Base-by-base conservation (phyloP, 2,113 vertebrate genomes). In the Sprattus sprattus region DNA sequence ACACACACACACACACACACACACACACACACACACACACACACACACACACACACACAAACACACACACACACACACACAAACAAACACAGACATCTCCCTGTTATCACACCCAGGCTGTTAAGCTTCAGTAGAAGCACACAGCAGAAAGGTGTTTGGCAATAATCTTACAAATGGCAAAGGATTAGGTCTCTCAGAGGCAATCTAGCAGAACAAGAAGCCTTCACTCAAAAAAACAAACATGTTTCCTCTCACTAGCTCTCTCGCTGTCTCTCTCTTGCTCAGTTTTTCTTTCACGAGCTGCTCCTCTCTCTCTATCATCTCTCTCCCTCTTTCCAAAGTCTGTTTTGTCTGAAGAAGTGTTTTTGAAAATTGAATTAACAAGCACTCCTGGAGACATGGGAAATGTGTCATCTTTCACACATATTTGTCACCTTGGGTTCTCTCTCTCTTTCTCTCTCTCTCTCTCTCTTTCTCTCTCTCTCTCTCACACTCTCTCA, bases 301-400 rank as follows among this genome's bases (percentile, higher is more conserved):
- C 54, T 60, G 54, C 32, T 39, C 25, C 28, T 16, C 28, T 44
- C 10, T 44, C 71, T 32, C 25, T 28, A 1, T 16, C 15, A 15
- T 32, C 71, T 67, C 64, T 67, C 64, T 67, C 64, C 25, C 10
- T 10, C 22, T 28, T 28, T 67, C 64, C 64, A 10, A 67, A 28
- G 64, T 67, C 64, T 67, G 64, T 67, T 67, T n/a, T 67, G 22
- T 67, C n/a, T 67, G 9, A n/a, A 25, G 64, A 67, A 67, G 64
- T 67, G 64, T 67, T 67, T 67, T 67, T 67, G 64, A 28, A 67
- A 67, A 67, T 67, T 67, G 64, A 67, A 67, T 67, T 67, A 67
- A 67, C 64, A 67, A 67, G 64, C 64, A 67, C 64, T 67, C 64
- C 64, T 67, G 64, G n/a, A 67, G 64, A 67, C 64, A 67, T 67